phyloP scores from a whole-genome alignment of 1,140 invertebrate genomes.

The Drosophila seguyi region DNA sequence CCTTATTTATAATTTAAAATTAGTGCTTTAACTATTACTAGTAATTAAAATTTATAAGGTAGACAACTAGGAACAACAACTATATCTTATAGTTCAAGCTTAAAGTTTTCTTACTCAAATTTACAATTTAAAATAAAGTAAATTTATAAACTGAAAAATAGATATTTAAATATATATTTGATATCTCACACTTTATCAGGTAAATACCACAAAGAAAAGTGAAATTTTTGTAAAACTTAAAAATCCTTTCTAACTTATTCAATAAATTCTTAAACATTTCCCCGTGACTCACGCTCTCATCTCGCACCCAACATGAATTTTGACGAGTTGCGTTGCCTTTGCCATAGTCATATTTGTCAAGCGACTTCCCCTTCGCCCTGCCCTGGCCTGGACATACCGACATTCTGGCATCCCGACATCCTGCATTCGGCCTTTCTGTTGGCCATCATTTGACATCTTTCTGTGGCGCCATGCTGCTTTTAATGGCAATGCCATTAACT shows the following conservation, averaged over 20 bases:
- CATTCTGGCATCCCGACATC: conserved; percentile 11
- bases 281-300: conserved; percentile 6
- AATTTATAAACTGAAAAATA: neutral
- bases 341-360: conserved; percentile 62
- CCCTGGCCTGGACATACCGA: conserved; percentile 3
- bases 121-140: neutral
- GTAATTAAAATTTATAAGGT: too few relatives aligned
- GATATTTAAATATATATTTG: neutral
- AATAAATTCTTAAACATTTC: too few relatives aligned
- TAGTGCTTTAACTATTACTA: neutral
- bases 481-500: conserved; percentile 59
- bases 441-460: conserved; percentile 46
- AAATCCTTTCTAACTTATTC: neutral
- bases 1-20: neutral
- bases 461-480: conserved; percentile 25
- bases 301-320: conserved; percentile 33
- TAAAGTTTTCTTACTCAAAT: neutral
- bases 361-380: conserved; percentile 10
- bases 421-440: conserved; percentile 20
- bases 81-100: too few relatives aligned
- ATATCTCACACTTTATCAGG: neutral
- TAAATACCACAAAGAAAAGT: neutral
- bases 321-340: conserved; percentile 75
- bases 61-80: too few relatives aligned
- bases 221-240: neutral